These are phyloP conservation scores for Frieseomelitta varia DNA, from an alignment of 1,140 invertebrate genomes.

Conservation along the genomic window DNA sequence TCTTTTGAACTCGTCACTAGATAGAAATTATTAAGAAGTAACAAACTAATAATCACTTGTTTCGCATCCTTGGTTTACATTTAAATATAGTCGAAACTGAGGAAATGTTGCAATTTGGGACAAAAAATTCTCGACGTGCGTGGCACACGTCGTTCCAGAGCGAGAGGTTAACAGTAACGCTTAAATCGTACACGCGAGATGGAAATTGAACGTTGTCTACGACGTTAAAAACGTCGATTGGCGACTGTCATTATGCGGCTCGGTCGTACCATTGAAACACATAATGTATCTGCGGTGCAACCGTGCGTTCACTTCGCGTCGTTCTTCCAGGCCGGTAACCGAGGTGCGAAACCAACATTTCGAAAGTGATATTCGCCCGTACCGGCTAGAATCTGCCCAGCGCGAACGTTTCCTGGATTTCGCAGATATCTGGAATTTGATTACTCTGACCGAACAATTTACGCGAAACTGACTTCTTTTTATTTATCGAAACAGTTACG, in stretches of 20 bases:
- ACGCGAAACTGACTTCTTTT: background rate
- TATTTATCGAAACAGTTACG: too few species aligned
- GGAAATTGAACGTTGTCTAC: background rate
- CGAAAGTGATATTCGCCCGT: conserved; percentile 8
- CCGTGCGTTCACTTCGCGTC: background rate
- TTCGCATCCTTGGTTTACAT: too few species aligned
- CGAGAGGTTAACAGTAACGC: too few species aligned
- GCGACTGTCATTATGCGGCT: background rate
- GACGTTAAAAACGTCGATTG: background rate
- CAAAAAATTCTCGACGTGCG: too few species aligned
- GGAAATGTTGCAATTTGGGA: too few species aligned
- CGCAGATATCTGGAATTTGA: background rate
- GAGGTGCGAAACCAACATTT: conserved; percentile 11
- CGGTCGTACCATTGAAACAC: background rate
- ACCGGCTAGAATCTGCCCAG: background rate
- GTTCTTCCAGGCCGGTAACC: conserved; percentile 16
- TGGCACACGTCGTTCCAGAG: too few species aligned
- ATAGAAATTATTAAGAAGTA: too few species aligned
- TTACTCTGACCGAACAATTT: background rate
- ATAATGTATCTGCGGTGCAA: background rate
- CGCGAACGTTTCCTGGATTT: conserved; percentile 11
- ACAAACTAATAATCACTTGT: too few species aligned
- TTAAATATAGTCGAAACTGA: too few species aligned
- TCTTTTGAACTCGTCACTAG: too few species aligned
- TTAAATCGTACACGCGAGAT: background rate